Percentiles rank a stretch among this genome's conserved stretches.
Conservation (phyloP, 2,797 vertebrate species). For the Artibeus jamaicensis region DNA sequence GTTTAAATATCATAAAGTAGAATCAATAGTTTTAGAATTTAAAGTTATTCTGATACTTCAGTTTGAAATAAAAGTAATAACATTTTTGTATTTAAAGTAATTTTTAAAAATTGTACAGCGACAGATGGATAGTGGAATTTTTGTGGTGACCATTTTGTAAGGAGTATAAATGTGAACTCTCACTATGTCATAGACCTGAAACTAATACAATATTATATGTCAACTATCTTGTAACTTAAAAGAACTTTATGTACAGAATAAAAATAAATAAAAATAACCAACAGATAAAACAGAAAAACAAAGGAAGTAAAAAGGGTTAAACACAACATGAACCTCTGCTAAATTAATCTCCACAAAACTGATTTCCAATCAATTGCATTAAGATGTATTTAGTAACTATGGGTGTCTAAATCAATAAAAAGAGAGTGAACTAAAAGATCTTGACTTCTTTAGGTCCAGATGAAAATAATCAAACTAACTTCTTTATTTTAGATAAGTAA, state of each 20-base stretch:
- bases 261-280: neutral
- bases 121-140: neutral
- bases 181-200: too few species aligned
- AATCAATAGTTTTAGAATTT: conserved; percentile 11
- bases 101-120: neutral
- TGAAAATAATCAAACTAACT: conserved; percentile 14
- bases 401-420: neutral
- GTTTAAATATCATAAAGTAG: neutral
- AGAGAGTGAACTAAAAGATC: neutral
- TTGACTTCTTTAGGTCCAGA: neutral
- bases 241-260: too few species aligned
- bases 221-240: too few species aligned
- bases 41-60: conserved; percentile 4
- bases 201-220: too few species aligned
- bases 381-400: neutral
- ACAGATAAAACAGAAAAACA: neutral
- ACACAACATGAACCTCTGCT: neutral
- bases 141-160: neutral
- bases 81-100: conserved; percentile 5
- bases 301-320: neutral
- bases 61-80: neutral
- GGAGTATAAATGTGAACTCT: too few species aligned
- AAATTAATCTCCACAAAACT: conserved; percentile 19
- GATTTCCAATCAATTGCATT: neutral
- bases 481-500: conserved; percentile 6